phyloP scores from a whole-genome alignment of 2,797 vertebrate genomes.

The Malacoctenus gilli region DNA sequence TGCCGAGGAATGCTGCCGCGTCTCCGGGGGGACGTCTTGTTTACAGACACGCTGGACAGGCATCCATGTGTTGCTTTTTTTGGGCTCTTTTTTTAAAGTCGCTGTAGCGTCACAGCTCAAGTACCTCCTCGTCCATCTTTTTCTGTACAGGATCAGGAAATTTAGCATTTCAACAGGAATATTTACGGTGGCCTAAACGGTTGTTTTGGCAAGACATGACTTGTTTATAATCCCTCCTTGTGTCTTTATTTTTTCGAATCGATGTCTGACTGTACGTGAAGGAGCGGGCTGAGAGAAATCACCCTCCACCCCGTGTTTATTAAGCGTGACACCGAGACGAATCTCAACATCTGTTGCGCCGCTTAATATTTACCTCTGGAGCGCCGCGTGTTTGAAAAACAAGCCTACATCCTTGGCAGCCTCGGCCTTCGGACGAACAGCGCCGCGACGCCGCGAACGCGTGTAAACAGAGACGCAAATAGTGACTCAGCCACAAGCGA shows the following conservation, averaged over 20 bases:
- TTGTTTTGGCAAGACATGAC: too few species aligned
- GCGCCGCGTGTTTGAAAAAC: background rate
- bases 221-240: too few species aligned
- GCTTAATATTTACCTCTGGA: background rate
- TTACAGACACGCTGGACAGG: conserved; percentile 30
- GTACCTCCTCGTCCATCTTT: conserved; percentile 9
- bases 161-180: too few species aligned
- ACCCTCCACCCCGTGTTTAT: too few species aligned
- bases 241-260: too few species aligned
- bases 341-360: too few species aligned
- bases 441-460: background rate
- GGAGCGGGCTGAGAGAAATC: too few species aligned
- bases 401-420: background rate
- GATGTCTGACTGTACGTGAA: too few species aligned
- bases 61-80: conserved; percentile 20
- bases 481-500: conserved; percentile 24
- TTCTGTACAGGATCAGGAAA: background rate
- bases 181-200: too few species aligned
- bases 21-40: conserved; percentile 42
- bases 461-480: background rate
- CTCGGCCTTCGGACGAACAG: background rate
- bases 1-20: conserved; percentile 31
- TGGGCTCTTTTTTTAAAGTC: conserved; percentile 22
- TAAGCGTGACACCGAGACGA: too few species aligned
- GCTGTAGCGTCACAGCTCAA: conserved; percentile 10